Evolutionary conservation across 2,113 vertebrate species (phyloP), one percentile per base, ranked within the genome.

Genomic region (Alexandromys fortis): DNA sequence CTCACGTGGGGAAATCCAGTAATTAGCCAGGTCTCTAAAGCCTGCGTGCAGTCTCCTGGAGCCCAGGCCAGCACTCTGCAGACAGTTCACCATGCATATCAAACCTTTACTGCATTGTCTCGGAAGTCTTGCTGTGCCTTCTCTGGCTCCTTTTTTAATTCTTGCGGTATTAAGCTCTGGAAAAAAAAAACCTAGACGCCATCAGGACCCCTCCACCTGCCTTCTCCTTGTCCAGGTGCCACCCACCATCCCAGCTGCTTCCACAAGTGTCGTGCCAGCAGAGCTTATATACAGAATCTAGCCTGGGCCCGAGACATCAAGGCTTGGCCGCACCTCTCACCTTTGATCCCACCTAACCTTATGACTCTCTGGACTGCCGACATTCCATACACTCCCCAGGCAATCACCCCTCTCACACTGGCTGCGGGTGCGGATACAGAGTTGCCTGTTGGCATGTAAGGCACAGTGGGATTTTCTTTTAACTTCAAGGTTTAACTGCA

Each of bases 401-500:
- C 24, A 35, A n/a, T 58, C 24, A 19, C 11, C 52, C 24, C 19
- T 6, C 47, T 73, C 26, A 35, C 33, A 33, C 26, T 42, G 14
- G 90, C 86, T 63, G 17, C 10, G 11, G 52, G 10, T 22, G 42
- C 77, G 55, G 49, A 86, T 70, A 58, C 45, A 73, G 55, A 17
- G 30, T 10, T 14, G 7, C 35, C 3, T 45, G 38, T 72, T 93
- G 4, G 30, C 24, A 52, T 65, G 58, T 68, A 86, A 81, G 28
- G n/a, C 0, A 11, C 9, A 47, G 10, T 16, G 19, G 49, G 58
- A 14, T 75, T 88, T 81, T 55, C 28, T 52, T 92, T 78, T 35
- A 24, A 16, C 55, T 95, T 90, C 86, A 94, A 94, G 90, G 35
- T 49, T 67, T 47, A 78, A 86, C 38, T n/a, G 8, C 1, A 92